Evolutionary conservation across 1,140 invertebrate genomes (phyloP).

Genomic region (Nasonia giraulti): DNA sequence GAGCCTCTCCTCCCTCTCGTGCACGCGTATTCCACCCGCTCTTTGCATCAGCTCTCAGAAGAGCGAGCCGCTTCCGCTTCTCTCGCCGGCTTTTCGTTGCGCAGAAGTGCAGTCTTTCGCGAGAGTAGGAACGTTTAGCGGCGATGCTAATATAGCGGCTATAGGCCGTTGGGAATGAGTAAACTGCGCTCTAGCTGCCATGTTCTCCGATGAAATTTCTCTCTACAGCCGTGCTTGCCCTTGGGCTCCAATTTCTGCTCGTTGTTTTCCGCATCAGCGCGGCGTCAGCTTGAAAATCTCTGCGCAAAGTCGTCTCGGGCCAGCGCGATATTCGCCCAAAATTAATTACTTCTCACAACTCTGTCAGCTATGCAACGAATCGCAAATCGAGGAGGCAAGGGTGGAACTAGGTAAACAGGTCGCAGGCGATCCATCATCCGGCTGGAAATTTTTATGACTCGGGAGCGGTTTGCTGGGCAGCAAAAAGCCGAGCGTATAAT

Average conservation of each 20-base stretch:
- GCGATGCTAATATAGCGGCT: background rate
- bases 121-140: background rate
- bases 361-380: too few relatives aligned
- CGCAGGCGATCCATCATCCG: background rate
- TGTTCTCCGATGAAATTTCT: too few relatives aligned
- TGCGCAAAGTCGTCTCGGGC: too few relatives aligned
- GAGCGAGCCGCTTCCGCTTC: background rate
- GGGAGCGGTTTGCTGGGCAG: background rate
- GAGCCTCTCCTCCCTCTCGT: background rate
- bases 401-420: background rate
- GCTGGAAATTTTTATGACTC: slow-evolving; percentile 30
- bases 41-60: background rate
- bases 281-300: too few relatives aligned
- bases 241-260: too few relatives aligned
- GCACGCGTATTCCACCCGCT: background rate
- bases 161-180: background rate
- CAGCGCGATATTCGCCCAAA: too few relatives aligned
- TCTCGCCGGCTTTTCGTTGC: background rate
- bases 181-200: too few relatives aligned
- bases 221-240: too few relatives aligned
- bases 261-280: too few relatives aligned
- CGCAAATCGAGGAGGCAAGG: too few relatives aligned
- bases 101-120: background rate
- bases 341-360: too few relatives aligned
- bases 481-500: slow-evolving; percentile 26